Conservation (phyloP, 35 echinoderm and acorn worm genomes). For the Apostichopus californicus region DNA sequence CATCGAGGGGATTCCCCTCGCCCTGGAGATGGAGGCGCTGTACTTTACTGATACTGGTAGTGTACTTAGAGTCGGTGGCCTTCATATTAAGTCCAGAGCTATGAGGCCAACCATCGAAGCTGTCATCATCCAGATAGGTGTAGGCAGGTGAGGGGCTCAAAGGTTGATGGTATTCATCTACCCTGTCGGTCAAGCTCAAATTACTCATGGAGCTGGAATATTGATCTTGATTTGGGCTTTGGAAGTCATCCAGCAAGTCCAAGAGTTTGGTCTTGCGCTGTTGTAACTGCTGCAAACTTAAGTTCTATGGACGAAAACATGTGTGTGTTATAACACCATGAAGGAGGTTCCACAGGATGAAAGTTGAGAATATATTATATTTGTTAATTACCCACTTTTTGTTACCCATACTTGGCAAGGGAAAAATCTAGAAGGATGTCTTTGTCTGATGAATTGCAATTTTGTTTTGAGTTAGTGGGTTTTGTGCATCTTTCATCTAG, state of each 20-base stretch:
- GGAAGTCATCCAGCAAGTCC: slow-evolving; percentile 22
- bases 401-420: too few species aligned
- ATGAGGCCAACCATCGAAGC: not conserved
- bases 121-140: not conserved
- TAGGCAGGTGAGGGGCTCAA: not conserved
- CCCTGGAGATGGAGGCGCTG: slow-evolving; percentile 67
- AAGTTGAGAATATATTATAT: too few species aligned
- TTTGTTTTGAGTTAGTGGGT: too few species aligned
- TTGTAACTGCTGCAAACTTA: slow-evolving; percentile 50
- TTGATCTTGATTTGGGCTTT: not conserved
- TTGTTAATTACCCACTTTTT: too few species aligned
- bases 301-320: not conserved
- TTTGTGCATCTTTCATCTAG: too few species aligned
- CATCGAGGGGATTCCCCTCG: not conserved
- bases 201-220: not conserved
- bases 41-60: slow-evolving; percentile 79
- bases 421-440: too few species aligned
- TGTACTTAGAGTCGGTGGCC: slow-evolving; percentile 72
- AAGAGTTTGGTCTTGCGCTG: not conserved
- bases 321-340: not conserved
- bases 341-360: too few species aligned
- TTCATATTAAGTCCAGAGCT: slow-evolving; percentile 34
- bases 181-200: not conserved
- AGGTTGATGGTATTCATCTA: not conserved
- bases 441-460: too few species aligned